These are phyloP conservation scores for Holothuria scabra DNA, from an alignment of 53 echinoderm and acorn worm species.

Conservation along the genomic window DNA sequence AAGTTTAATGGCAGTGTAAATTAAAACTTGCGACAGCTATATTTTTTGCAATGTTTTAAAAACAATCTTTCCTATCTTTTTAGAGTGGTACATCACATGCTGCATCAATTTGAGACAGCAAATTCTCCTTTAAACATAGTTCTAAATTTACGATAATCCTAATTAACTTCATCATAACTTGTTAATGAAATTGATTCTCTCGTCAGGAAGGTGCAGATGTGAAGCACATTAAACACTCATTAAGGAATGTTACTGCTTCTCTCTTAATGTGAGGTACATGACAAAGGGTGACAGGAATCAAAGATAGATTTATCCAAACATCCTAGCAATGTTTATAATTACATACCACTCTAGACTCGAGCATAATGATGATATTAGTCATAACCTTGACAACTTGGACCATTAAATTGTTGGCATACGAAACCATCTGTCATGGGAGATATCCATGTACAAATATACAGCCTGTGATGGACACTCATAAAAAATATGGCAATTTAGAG, in stretches of 20 bases:
- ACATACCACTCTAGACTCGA: constrained; percentile 23
- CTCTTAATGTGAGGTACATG: constrained; percentile 5
- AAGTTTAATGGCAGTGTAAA: no score
- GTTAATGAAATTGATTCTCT: no score
- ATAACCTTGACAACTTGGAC: constrained; percentile 8
- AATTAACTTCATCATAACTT: no score
- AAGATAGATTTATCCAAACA: constrained; percentile 9
- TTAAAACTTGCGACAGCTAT: no score
- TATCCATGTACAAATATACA: constrained; percentile 1
- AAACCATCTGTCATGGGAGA: constrained; percentile 40
- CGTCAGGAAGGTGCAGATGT: no score
- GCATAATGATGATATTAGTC: constrained; percentile 36
- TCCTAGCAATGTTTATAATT: constrained; percentile 18
- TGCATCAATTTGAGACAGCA: no score
- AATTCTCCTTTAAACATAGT: no score
- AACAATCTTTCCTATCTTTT: no score
- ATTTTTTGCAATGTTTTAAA: no score
- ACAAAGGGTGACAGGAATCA: not conserved
- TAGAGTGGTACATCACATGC: no score
- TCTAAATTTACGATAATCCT: no score
- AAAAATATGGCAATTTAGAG: constrained; percentile 12
- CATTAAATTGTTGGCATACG: constrained; percentile 41
- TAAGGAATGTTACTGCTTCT: not conserved
- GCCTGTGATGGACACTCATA: constrained; percentile 19
- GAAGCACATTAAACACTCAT: no score